Base-by-base conservation (phyloP, 2,888 invertebrate genomes). In the Drosophila mercatorum region DNA sequence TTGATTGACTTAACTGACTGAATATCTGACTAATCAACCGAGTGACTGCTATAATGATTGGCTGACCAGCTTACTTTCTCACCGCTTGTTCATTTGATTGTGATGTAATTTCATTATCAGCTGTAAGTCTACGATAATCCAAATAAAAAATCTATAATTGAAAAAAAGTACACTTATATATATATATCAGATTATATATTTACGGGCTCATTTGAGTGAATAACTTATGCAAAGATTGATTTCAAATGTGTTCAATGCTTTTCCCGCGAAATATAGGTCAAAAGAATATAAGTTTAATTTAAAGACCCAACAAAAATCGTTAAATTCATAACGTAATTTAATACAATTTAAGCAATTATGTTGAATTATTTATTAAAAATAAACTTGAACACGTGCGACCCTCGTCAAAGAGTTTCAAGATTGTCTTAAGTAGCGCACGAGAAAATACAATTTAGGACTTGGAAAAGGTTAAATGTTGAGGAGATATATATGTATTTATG, bases 311-410 rank as follows among this genome's bases (percentile, higher is more conserved):
- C 14, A 0, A 31, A 31, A 49, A 49, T 17, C 12, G 6, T 34
- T 0, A 22, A 36, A 17, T 31, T 10, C 10, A 31, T 11, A 31
- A 5, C 31, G 31, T n/a, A 49, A 49, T 17, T 49, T 52, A 36
- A 52, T 36, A 52, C 10, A 12, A 52, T 36, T 36, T 52, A 22
- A 12, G 14, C 22, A 12, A 22, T 17, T 36, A 22, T 22, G 22
- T 36, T 17, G 0, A 6, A 47, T 43, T 43, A 56, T 43, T 31
- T 41, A 56, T 31, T 14, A 26, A 46, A 6, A 44, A 4, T 46
- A 3, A 34, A 36, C 10, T 44, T 34, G 31, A 7, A 17, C 56
- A 34, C 43, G 56, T 44, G 56, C 43, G 22, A 57, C 56, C 56
- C 43, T 57, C 14, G 43, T 57, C 57, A 57, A 57, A 26, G 31